Base-by-base conservation (phyloP, 2,888 invertebrate genomes). In the Cryptocephalus moraei region DNA sequence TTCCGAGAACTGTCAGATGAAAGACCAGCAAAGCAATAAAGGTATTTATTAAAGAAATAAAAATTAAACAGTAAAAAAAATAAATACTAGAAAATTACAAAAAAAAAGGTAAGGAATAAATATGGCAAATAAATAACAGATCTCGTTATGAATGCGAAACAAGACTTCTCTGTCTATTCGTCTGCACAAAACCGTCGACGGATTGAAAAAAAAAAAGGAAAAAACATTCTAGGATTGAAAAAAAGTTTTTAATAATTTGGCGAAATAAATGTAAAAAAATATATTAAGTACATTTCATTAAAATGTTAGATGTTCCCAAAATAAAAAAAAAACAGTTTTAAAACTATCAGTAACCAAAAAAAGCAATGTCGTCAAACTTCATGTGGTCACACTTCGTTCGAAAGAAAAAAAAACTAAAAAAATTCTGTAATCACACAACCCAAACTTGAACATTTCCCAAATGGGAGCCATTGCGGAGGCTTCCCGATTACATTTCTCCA, bases 71-170 rank as follows among this genome's bases (percentile, higher is more conserved):
- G 48, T 47, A 48, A 56, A 57, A 55, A 57, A 59, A 59, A 59
- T 57, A 58, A 58, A 58, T 57, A 57, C 48, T 56, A 56, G 52
- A 49, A 51, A 50, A 44, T 51, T 55, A 58, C 53, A 58, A 55
- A 58, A 54, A 49, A 51, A 44, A 51, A 36, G 39, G 44, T 39
- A 52, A 50, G 43, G 48, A 59, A 57, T 53, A 59, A 57, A 57
- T 58, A 58, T 58, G 58, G 58, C 58, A 58, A 56, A 56, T 56
- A 58, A 54, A 56, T 54, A 11, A 36, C 36, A 36, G 36, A 36
- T 36, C 36, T 36, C 6, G 36, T 36, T 36, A 11, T 36, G n/a
- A 2, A n/a, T 36, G 36, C 12, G 36, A 12, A 36, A 36, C 36
- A 36, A 36, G 36, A 36, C 12, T 4, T 36, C 11, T 36, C 12